Conservation (phyloP, 2,113 vertebrate genomes). For the Tenebrosternarchus preto region DNA sequence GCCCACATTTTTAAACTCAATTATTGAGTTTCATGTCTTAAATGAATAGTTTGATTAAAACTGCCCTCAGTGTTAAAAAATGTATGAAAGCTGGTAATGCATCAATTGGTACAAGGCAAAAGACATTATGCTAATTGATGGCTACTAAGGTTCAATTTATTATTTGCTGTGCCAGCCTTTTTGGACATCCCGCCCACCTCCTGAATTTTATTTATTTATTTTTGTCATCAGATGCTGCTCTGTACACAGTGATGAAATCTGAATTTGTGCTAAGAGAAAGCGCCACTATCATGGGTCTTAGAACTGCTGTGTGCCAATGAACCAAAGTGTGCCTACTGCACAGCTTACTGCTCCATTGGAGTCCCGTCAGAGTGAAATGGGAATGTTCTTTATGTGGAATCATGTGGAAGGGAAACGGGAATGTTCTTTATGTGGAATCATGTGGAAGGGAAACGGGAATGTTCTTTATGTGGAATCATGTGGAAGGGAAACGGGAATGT, state of each 20-base stretch:
- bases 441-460: neutral
- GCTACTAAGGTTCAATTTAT: conserved; percentile 29
- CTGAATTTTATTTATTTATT: too few relatives aligned
- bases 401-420: neutral
- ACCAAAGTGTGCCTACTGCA: conserved; percentile 30
- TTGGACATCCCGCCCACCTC: conserved; percentile 27
- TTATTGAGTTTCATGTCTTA: conserved; percentile 12
- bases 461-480: neutral
- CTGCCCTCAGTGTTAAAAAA: conserved; percentile 12
- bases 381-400: neutral
- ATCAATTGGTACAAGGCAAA: conserved; percentile 24
- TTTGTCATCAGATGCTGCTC: too few relatives aligned
- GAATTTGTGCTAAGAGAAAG: neutral
- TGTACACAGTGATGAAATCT: neutral
- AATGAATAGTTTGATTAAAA: conserved; percentile 31
- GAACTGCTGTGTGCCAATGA: conserved; percentile 1
- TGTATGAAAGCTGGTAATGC: conserved; percentile 11
- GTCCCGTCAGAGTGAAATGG: neutral
- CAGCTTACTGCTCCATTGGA: conserved; percentile 22
- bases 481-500: neutral
- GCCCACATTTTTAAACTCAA: neutral
- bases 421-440: neutral
- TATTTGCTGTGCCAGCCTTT: conserved; percentile 29
- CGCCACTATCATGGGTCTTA: neutral
- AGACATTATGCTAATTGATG: conserved; percentile 37